A percentile compares a stretch with the other conserved stretches of the same genome.
phyloP scores from a whole-genome alignment of 2,888 invertebrate species.

The Seira ritae region DNA sequence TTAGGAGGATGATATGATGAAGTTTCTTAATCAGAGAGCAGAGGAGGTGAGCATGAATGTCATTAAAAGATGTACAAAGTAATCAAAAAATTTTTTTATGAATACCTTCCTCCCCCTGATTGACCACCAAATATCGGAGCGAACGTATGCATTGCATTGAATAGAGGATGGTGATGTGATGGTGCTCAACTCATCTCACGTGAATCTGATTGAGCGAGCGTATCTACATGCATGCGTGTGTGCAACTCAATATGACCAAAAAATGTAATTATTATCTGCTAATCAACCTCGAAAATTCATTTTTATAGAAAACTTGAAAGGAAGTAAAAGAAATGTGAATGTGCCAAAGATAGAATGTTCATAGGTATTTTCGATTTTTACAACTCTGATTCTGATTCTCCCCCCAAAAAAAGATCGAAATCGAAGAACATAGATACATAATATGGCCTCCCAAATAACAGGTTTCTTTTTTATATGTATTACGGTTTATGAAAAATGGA shows the following conservation, averaged over 20 bases:
- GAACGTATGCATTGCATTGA: too few relatives aligned
- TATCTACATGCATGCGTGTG: neutral
- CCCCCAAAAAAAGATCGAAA: too few relatives aligned
- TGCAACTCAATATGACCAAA: neutral
- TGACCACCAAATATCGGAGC: neutral
- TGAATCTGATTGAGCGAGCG: neutral
- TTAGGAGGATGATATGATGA: neutral
- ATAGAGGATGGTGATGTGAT: too few relatives aligned
- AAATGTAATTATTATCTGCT: conserved; percentile 6
- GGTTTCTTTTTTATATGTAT: neutral
- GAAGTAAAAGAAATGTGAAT: too few relatives aligned
- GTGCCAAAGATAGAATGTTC: too few relatives aligned
- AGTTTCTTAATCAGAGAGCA: conserved; percentile 49
- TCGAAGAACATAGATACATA: neutral
- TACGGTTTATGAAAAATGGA: neutral
- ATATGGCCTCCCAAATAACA: conserved; percentile 9
- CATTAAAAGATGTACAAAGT: conserved; percentile 32
- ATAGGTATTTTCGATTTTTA: too few relatives aligned
- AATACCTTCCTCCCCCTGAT: conserved; percentile 13
- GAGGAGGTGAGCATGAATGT: conserved; percentile 40
- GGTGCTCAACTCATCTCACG: neutral
- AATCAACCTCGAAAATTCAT: neutral
- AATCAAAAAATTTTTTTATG: conserved; percentile 11
- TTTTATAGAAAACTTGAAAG: too few relatives aligned
- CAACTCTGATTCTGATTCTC: too few relatives aligned